These are phyloP conservation scores for Python bivittatus DNA, from an alignment of 2,113 vertebrate species.

Conservation along the genomic window DNA sequence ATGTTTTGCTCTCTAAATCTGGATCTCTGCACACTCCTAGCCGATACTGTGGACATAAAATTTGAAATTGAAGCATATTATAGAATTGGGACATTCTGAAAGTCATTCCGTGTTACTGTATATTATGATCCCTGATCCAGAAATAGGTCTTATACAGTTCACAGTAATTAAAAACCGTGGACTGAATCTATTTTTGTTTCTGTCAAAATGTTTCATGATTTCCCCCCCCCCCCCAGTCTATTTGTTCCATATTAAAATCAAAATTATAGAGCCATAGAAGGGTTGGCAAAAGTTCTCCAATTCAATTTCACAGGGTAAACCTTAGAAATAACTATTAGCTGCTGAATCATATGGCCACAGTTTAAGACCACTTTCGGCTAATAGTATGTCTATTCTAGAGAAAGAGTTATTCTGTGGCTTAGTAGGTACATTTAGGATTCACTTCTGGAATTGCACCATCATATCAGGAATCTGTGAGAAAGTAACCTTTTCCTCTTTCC, in stretches of 20 bases:
- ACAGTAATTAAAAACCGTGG: conserved; percentile 66
- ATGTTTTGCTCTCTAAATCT: too few species aligned
- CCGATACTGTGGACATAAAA: too few species aligned
- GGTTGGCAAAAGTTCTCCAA: not conserved
- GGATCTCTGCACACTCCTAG: too few species aligned
- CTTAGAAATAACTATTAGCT: not conserved
- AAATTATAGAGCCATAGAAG: conserved; percentile 24
- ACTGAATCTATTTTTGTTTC: conserved; percentile 62
- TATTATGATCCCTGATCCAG: conserved; percentile 63
- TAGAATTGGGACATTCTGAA: conserved; percentile 61
- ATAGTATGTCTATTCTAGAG: not conserved
- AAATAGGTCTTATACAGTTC: conserved; percentile 56
- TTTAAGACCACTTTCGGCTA: not conserved
- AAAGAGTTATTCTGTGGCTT: not conserved
- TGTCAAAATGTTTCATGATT: conserved; percentile 60
- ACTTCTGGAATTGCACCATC: too few species aligned
- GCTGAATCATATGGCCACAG: not conserved
- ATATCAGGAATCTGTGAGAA: too few species aligned
- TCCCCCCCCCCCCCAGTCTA: conserved; percentile 45
- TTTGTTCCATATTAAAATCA: conserved; percentile 37
- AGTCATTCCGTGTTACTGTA: conserved; percentile 65
- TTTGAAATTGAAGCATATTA: conserved; percentile 38
- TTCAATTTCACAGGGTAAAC: not conserved
- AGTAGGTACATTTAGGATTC: not conserved
- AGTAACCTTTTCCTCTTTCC: too few species aligned